Conservation (phyloP, 2,797 vertebrate genomes). For the Poeciliopsis infans region DNA sequence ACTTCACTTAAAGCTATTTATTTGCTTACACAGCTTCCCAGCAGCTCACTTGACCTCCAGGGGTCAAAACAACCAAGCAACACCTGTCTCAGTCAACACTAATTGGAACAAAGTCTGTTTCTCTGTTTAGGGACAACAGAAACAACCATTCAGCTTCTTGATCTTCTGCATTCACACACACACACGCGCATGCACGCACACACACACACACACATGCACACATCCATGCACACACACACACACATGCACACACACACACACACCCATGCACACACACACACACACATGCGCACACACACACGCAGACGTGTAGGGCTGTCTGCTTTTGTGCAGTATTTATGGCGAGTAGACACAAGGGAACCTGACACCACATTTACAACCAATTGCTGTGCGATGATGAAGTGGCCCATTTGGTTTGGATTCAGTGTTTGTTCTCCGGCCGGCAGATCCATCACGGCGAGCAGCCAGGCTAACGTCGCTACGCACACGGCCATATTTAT, state of each 20-base stretch:
- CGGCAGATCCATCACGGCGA: conserved; percentile 60
- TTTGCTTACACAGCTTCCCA: conserved; percentile 85
- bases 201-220: not conserved
- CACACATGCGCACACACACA: not conserved
- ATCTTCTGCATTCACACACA: not conserved
- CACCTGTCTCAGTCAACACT: conserved; percentile 82
- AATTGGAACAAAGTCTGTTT: conserved; percentile 78
- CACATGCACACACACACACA: not conserved
- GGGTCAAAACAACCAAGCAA: conserved; percentile 75
- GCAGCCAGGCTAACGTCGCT: conserved; percentile 20
- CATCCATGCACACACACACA: no score
- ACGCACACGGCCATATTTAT: conserved; percentile 15
- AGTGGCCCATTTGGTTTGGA: conserved; percentile 78
- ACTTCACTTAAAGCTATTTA: conserved; percentile 82
- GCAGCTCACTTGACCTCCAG: conserved; percentile 66
- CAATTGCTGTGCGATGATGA: conserved; percentile 75
- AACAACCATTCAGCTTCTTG: conserved; percentile 17
- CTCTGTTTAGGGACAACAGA: conserved; percentile 56
- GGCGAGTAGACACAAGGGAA: conserved; percentile 66
- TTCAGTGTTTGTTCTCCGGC: conserved; percentile 59
- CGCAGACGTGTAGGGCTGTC: conserved; percentile 34
- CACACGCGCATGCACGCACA: not conserved
- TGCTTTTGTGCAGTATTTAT: conserved; percentile 72
- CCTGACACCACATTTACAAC: conserved; percentile 79
- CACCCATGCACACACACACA: not conserved